Conservation (phyloP, 2,113 vertebrate species). For the Neodon shergylaensis region DNA sequence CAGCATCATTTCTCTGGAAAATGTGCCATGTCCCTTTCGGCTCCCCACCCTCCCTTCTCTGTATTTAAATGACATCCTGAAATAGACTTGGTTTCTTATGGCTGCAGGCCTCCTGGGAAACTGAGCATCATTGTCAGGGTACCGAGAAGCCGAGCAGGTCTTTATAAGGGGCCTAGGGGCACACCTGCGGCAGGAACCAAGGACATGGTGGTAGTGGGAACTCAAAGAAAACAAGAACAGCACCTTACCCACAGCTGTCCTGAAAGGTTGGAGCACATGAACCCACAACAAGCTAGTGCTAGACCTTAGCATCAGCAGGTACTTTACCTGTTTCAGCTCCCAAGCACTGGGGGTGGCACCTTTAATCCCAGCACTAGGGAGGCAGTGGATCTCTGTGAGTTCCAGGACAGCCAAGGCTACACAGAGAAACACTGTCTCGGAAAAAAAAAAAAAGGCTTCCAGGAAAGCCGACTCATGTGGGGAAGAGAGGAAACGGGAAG, state of each 20-base stretch:
- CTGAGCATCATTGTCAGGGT: constrained; percentile 6
- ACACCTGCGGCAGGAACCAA: background rate
- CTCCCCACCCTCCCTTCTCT: constrained; percentile 78
- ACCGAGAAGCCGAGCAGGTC: background rate
- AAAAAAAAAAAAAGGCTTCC: too few species aligned
- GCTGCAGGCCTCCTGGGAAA: constrained; percentile 50
- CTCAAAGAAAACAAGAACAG: background rate
- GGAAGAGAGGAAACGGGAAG: background rate
- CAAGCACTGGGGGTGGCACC: background rate
- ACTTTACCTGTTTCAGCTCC: background rate
- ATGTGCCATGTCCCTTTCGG: constrained; percentile 72
- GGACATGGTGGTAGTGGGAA: background rate
- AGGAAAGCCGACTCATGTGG: background rate
- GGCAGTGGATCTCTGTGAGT: background rate
- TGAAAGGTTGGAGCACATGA: background rate
- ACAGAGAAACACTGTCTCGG: background rate
- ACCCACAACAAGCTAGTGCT: too few species aligned
- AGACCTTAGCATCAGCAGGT: background rate
- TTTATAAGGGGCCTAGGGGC: background rate
- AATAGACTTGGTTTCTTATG: constrained; percentile 85
- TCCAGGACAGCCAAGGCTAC: background rate
- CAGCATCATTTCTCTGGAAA: constrained; percentile 85
- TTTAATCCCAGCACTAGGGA: background rate
- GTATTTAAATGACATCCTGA: constrained; percentile 83
- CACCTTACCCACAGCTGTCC: background rate